These are phyloP conservation scores for Trachelus iudaicus DNA, from an alignment of 2,888 invertebrate species.

Conservation along the genomic window DNA sequence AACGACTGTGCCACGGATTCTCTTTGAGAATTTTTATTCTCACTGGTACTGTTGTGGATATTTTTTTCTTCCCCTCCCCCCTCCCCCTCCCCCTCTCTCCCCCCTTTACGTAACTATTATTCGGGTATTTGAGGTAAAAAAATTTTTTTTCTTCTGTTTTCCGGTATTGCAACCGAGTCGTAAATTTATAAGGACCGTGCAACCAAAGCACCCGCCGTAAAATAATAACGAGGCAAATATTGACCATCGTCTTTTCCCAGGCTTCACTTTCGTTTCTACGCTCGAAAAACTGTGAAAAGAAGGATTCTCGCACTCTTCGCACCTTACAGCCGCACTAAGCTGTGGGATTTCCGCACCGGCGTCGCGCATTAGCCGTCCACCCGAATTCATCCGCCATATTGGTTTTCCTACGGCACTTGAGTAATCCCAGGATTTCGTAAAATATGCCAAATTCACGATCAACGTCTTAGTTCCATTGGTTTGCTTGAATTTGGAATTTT, in stretches of 20 bases:
- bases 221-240: slow-evolving; percentile 56
- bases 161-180: slow-evolving; percentile 6
- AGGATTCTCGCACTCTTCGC: not conserved
- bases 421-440: not conserved
- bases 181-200: slow-evolving; percentile 42
- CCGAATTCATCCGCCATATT: not conserved
- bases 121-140: not conserved
- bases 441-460: not conserved
- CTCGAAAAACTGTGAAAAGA: not conserved
- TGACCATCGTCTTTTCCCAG: slow-evolving; percentile 34
- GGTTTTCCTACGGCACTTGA: not conserved
- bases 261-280: not conserved
- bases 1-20: not conserved
- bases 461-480: too few species aligned
- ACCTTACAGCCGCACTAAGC: not conserved
- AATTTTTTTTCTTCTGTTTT: not conserved
- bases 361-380: not conserved
- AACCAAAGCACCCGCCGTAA: slow-evolving; percentile 43
- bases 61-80: too few species aligned
- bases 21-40: not conserved
- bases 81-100: too few species aligned
- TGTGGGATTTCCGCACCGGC: not conserved
- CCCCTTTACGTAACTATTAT: not conserved
- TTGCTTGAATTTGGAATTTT: too few species aligned
- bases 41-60: not conserved